Base-by-base conservation (phyloP, 2,888 invertebrate species). In the Lithophane ornitopus region DNA sequence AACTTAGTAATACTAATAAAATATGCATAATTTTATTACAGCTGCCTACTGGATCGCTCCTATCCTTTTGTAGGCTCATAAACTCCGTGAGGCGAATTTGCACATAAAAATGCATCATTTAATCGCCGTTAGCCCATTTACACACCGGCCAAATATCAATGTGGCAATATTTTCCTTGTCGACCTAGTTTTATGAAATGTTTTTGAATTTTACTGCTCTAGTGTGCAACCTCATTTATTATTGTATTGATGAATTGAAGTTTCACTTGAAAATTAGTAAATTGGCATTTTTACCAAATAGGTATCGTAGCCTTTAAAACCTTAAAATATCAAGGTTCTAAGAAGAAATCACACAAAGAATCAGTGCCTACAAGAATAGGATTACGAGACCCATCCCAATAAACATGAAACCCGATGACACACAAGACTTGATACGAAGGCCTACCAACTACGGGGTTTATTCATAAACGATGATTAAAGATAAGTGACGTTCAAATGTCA, bases 81-180 rank as follows among this genome's bases (percentile, higher is more conserved):
- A 81, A 78, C 62, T 46, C 28, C 7, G 34, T 14, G 56, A 49
- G 19, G 65, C 74, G 58, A 70, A 65, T 49, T 63, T 61, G 59
- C 70, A 56, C 74, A 69, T 81, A 81, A 82, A 82, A 82, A 80
- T 66, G 83, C 83, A 80, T 74, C 67, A 74, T 71, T 82, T 68
- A 73, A n/a, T 67, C 56, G 76, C n/a, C 63, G 56, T 82, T 82
- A 80, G 3, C 82, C 80, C 39, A 80, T 71, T 76, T 74, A 49
- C n/a, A 49, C 44, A 2, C 44, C 54, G 9, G n/a, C 54, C 16
- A 82, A 82, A 82, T 76, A 82, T 68, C 76, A 79, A 28, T 68
- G 44, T 44, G 56, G 65, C 44, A 71, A 68, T 54, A 66, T 75
- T 79, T 78, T 12, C 39, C 56, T 66, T 26, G 9, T 34, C 69